phyloP scores from a whole-genome alignment of 2,888 invertebrate species.

The Drosophila multiciliata region DNA sequence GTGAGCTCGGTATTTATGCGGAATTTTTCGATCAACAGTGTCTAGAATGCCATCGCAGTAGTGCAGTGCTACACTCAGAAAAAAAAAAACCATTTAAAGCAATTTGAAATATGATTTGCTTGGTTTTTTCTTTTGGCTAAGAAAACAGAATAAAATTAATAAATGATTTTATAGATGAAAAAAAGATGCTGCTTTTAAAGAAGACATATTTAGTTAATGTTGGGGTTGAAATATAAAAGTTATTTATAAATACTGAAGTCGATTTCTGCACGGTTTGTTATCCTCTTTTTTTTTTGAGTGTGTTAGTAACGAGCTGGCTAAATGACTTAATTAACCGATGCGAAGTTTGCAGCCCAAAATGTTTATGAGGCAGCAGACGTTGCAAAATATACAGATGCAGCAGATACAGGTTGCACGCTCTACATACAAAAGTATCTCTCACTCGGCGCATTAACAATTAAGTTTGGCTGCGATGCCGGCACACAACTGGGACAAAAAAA shows the following conservation, averaged over 20 bases:
- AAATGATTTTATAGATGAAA: neutral
- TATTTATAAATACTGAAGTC: neutral
- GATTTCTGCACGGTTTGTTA: neutral
- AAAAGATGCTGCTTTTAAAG: neutral
- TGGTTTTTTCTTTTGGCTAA: neutral
- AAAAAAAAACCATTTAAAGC: neutral
- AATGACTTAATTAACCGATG: slow-evolving; percentile 73
- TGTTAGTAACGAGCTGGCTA: slow-evolving; percentile 74
- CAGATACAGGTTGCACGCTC: slow-evolving; percentile 30
- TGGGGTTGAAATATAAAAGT: neutral
- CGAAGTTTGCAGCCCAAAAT: slow-evolving; percentile 53
- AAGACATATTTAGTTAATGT: neutral
- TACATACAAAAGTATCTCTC: slow-evolving; percentile 44
- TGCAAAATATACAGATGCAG: slow-evolving; percentile 21
- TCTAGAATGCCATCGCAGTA: slow-evolving; percentile 34
- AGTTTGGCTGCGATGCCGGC: slow-evolving; percentile 42
- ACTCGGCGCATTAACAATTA: slow-evolving; percentile 72
- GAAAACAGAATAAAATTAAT: neutral
- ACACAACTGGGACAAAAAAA: slow-evolving; percentile 30
- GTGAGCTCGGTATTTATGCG: slow-evolving; percentile 70
- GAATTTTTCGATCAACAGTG: slow-evolving; percentile 44
- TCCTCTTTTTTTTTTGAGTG: neutral
- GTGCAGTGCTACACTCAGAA: slow-evolving; percentile 1
- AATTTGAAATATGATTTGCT: neutral
- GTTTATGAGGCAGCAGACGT: slow-evolving; percentile 50